Evolutionary conservation across 1,140 invertebrate species (phyloP).

Genomic region (Rhopalosiphum padi): DNA sequence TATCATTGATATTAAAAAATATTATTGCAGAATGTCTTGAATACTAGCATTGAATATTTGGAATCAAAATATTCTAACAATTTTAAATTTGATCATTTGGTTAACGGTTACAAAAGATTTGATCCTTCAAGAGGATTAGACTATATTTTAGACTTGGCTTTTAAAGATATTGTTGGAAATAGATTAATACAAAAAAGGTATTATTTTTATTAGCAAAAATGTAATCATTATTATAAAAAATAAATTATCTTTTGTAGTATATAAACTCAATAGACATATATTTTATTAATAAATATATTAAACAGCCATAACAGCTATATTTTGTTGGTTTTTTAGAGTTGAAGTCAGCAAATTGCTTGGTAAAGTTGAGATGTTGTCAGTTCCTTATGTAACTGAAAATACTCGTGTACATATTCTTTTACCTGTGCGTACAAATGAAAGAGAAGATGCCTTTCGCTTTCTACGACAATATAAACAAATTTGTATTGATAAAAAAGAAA

Average conservation of each 20-base stretch:
- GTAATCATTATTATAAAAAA: background rate
- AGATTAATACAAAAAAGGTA: conserved; percentile 63
- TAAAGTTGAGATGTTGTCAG: conserved; percentile 82
- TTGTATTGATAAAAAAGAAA: conserved; percentile 79
- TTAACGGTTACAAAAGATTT: conserved; percentile 85
- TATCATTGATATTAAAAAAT: conserved; percentile 2
- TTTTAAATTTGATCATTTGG: conserved; percentile 69
- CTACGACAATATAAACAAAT: conserved; percentile 74
- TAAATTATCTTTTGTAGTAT: background rate
- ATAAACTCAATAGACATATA: background rate
- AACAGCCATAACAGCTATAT: background rate
- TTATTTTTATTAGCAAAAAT: background rate
- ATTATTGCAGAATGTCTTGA: conserved; percentile 65
- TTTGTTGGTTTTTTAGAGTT: conserved; percentile 65
- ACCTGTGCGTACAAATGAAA: conserved; percentile 68
- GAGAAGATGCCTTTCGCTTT: conserved; percentile 69
- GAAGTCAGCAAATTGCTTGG: conserved; percentile 81
- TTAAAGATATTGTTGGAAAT: conserved; percentile 64
- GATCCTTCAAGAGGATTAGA: conserved; percentile 88
- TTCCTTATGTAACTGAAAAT: conserved; percentile 92
- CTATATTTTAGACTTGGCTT: conserved; percentile 81
- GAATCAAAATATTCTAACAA: conserved; percentile 67
- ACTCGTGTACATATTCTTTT: conserved; percentile 79
- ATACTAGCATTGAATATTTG: conserved; percentile 68
- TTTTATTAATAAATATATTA: background rate